Conservation (phyloP, 1,140 invertebrate species). For the Anoplolepis gracilipes region DNA sequence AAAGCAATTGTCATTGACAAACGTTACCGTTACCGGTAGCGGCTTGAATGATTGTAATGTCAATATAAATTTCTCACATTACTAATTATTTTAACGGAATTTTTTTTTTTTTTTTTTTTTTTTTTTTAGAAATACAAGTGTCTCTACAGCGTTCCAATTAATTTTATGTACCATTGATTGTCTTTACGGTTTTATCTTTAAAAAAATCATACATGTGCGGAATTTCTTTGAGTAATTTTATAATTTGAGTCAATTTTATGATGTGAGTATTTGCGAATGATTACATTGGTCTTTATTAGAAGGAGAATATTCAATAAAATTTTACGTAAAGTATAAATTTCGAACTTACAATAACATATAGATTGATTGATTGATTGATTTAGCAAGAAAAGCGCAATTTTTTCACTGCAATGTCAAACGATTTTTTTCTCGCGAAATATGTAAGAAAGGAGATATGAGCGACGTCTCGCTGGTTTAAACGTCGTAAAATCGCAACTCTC, state of each 20-base stretch:
- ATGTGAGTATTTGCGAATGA: too few relatives aligned
- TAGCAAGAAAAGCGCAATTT: not conserved
- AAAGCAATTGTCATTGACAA: slow-evolving; percentile 35
- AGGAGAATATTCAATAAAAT: not conserved
- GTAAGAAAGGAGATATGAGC: not conserved
- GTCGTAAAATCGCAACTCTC: slow-evolving; percentile 38
- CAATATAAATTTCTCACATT: slow-evolving; percentile 24
- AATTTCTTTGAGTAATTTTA: not conserved
- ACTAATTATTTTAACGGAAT: not conserved
- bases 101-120: too few relatives aligned
- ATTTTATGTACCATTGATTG: not conserved
- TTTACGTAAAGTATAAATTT: not conserved
- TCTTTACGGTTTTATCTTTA: not conserved
- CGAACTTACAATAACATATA: not conserved
- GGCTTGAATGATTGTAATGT: not conserved
- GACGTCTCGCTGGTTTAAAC: not conserved
- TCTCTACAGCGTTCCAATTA: not conserved
- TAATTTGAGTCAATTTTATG: too few relatives aligned
- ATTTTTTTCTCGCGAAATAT: not conserved
- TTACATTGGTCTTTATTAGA: not conserved
- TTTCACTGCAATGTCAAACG: not conserved
- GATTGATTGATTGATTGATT: not conserved
- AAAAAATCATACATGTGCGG: not conserved
- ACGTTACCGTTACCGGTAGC: not conserved
- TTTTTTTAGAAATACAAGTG: not conserved